Evolutionary conservation across 2,113 vertebrate species (phyloP).

Genomic region (Eurystomus gularis): DNA sequence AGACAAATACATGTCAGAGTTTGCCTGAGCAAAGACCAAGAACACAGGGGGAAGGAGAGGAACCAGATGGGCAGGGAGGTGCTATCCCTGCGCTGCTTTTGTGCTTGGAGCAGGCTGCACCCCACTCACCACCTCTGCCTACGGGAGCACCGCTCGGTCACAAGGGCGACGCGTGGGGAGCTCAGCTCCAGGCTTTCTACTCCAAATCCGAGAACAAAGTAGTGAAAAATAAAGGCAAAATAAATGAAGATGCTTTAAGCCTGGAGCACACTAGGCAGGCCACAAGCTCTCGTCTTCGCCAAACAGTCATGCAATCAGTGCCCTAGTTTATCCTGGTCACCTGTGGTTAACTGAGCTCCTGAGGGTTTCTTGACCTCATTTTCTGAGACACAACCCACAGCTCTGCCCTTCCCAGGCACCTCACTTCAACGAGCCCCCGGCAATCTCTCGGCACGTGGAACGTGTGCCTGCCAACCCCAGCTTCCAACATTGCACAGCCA

Average conservation of each 20-base stretch:
- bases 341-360: constrained; percentile 17
- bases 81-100: background rate
- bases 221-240: background rate
- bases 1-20: background rate
- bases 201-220: background rate
- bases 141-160: background rate
- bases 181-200: background rate
- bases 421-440: background rate
- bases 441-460: background rate
- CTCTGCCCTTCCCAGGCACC: background rate
- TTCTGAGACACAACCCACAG: background rate
- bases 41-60: background rate
- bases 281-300: accelerated
- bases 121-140: accelerated
- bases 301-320: background rate
- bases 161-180: background rate
- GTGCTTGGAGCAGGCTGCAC: background rate
- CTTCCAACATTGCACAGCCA: background rate
- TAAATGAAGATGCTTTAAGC: background rate
- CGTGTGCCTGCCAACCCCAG: accelerated
- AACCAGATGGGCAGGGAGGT: background rate
- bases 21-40: background rate
- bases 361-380: constrained; percentile 17
- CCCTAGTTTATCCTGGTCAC: background rate
- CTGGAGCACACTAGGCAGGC: background rate